Base-by-base conservation (phyloP, 2,888 invertebrate species). In the Lasioglossum marginatum region DNA sequence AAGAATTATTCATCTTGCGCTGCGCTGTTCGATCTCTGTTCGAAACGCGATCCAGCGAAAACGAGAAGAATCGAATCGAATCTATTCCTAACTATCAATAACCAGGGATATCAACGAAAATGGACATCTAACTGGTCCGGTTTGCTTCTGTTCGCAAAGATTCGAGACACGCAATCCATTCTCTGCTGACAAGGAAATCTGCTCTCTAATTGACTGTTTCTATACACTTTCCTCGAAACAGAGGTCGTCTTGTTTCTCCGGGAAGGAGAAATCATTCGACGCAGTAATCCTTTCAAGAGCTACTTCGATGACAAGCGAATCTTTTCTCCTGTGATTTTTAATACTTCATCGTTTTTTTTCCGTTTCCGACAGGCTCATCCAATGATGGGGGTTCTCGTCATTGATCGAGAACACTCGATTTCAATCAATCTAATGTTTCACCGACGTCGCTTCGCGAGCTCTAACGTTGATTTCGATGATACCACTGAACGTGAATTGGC, bases 1-100 rank as follows among this genome's bases (percentile, higher is more conserved):
- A 88, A 85, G 81, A 85, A 87, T 88, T 83, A 63, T 85, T 79
- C 85, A n/a, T 78, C 71, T 83, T 78, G 34, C 60, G 66, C 78
- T 78, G 57, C 84, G 71, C n/a, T n/a, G n/a, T 86, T 84, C 80
- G 40, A 68, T 78, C 73, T 72, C 52, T 43, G 57, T 68, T 81
- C 48, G 71, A 63, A 34, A 31, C 57, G 27, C 40, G 40, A 23
- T 40, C 43, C 48, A 74, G 57, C 0, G 43, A 27, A n/a, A 45
- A 57, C 10, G 34, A 34, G 10, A 43, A 31, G 31, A 43, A 37
- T 14, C 31, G 57, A 70, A 48, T 27, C 48, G 16, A 27, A 37
- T 37, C 63, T 77, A n/a, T 77, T 68, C 73, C 34, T 34, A 48
- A 73, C 73, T 73, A 73, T 48, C 48, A 34, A 34, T 73, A 31